Conservation (phyloP, 2,113 vertebrate genomes). For the Hyperopisus bebe region DNA sequence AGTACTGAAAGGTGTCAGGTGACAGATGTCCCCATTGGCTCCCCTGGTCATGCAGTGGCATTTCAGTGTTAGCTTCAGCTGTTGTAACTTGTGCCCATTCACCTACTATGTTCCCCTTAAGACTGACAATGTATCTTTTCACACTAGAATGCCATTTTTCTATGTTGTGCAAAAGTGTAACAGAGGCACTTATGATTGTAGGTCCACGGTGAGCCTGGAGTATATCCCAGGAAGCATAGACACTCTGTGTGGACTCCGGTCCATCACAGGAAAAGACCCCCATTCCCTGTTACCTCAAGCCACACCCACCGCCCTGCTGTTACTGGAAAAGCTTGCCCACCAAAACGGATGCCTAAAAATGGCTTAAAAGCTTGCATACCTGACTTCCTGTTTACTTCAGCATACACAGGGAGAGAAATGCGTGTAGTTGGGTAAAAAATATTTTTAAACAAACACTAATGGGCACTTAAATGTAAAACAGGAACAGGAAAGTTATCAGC, state of each 20-base stretch:
- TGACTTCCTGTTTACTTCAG: not conserved
- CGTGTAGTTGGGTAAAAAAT: constrained; percentile 26
- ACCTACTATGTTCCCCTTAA: not conserved
- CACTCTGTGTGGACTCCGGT: not conserved
- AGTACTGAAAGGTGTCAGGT: not conserved
- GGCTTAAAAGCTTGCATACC: not conserved
- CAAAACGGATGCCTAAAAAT: not conserved
- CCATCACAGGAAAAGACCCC: not conserved
- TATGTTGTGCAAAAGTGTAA: not conserved
- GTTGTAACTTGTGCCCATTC: not conserved
- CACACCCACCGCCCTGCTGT: not conserved
- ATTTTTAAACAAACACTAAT: constrained; percentile 30
- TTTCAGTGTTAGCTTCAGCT: not conserved
- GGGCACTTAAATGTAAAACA: constrained; percentile 23
- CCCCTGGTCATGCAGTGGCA: not conserved
- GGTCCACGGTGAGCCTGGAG: not conserved
- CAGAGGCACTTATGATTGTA: not conserved
- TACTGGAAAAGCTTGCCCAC: not conserved
- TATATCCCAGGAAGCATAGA: not conserved
- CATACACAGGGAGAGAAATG: constrained; percentile 24
- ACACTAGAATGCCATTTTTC: not conserved
- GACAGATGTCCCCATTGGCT: not conserved
- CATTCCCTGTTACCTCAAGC: not conserved
- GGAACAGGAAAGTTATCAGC: not conserved
- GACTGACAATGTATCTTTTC: not conserved